A percentile compares a stretch with the other conserved stretches of the same genome.
Evolutionary conservation across 1,140 invertebrate species (phyloP).

Genomic region (Drosophila lacertosa): DNA sequence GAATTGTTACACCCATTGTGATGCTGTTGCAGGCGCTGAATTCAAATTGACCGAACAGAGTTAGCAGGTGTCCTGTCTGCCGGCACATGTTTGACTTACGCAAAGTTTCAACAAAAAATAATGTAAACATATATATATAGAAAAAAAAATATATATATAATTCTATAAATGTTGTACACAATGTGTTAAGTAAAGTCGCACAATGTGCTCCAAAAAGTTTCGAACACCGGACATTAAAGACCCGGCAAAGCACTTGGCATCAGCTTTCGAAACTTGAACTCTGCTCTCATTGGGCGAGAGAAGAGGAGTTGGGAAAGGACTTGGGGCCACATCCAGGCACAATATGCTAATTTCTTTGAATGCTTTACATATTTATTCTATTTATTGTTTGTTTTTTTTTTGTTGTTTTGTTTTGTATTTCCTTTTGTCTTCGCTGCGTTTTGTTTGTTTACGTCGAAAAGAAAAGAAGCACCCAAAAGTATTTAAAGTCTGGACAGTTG

Average conservation of each 20-base stretch:
- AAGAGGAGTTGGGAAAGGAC: background rate
- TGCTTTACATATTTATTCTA: constrained; percentile 77
- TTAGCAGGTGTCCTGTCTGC: constrained; percentile 59
- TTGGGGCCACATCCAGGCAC: constrained; percentile 8
- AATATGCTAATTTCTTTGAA: constrained; percentile 75
- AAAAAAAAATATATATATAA: constrained; percentile 1
- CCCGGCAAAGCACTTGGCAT: constrained; percentile 54
- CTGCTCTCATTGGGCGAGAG: constrained; percentile 19
- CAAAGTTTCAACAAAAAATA: constrained; percentile 61
- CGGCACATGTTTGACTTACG: constrained; percentile 75
- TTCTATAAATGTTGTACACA: background rate
- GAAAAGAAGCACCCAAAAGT: constrained; percentile 61
- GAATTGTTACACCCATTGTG: constrained; percentile 67
- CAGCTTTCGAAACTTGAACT: constrained; percentile 56
- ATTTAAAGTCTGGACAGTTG: constrained; percentile 65
- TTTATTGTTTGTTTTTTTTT: constrained; percentile 69
- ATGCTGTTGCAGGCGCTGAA: constrained; percentile 51
- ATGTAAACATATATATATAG: constrained; percentile 3
- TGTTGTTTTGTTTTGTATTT: constrained; percentile 47
- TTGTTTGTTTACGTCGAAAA: constrained; percentile 40
- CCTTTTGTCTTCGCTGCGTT: constrained; percentile 9
- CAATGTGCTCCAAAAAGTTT: constrained; percentile 46
- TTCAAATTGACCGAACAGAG: constrained; percentile 60
- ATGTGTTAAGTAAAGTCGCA: constrained; percentile 53
- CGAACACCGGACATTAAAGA: constrained; percentile 71